Percentiles rank a stretch among this genome's conserved stretches.
These are phyloP conservation scores for Nymphalis io DNA, from an alignment of 1,140 invertebrate genomes.

Conservation along the genomic window DNA sequence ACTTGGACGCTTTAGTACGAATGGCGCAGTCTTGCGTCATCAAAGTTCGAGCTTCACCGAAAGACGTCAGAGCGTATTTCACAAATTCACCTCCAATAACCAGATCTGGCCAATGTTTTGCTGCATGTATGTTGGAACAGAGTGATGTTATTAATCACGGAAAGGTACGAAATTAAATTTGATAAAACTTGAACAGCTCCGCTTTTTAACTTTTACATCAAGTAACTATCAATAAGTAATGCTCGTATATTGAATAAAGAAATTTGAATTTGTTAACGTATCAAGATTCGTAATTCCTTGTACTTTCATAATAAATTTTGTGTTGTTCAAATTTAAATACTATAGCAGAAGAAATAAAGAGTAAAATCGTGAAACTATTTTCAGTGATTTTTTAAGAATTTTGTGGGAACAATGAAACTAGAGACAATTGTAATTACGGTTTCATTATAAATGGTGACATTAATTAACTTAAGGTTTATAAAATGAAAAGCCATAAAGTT, in stretches of 20 bases:
- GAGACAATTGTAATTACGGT: not conserved
- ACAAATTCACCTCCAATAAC: constrained; percentile 68
- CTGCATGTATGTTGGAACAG: constrained; percentile 71
- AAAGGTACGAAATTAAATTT: constrained; percentile 48
- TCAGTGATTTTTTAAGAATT: not conserved
- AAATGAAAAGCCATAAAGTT: not conserved
- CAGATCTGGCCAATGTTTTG: constrained; percentile 69
- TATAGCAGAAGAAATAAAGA: too few species aligned
- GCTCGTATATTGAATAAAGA: too few species aligned
- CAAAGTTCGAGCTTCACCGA: constrained; percentile 66
- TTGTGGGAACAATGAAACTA: not conserved
- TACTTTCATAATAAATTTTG: too few species aligned
- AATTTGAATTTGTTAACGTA: too few species aligned
- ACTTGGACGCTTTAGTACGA: constrained; percentile 67
- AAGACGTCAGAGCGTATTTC: constrained; percentile 72
- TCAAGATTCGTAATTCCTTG: too few species aligned
- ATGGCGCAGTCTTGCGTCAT: constrained; percentile 74
- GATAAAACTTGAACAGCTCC: not conserved
- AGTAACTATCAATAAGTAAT: too few species aligned
- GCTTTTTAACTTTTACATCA: too few species aligned
- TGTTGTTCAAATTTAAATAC: too few species aligned
- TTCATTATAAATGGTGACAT: not conserved
- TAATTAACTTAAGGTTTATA: not conserved
- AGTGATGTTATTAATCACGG: constrained; percentile 74
- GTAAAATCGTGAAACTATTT: too few species aligned